phyloP scores from a whole-genome alignment of 2,113 vertebrate species.

The Dipodomys merriami region DNA sequence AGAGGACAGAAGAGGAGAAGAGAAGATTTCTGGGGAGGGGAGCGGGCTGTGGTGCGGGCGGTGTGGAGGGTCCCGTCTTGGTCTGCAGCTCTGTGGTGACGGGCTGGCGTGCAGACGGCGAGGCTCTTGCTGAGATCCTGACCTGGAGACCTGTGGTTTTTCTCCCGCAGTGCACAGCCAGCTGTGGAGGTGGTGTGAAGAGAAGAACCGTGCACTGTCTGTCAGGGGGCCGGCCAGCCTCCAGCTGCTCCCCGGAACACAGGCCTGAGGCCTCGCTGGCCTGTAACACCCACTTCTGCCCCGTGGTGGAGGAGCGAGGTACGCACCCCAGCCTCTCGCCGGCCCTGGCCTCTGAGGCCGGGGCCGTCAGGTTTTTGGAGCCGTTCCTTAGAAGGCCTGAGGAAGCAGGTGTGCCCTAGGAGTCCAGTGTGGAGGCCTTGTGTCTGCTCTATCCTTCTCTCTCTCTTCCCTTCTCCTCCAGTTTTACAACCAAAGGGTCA shows the following conservation, averaged over 20 bases:
- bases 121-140: too few species aligned
- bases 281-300: constrained; percentile 93
- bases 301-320: constrained; percentile 88
- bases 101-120: too few species aligned
- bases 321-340: background rate
- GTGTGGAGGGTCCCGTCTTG: too few species aligned
- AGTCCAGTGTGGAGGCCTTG: background rate
- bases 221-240: constrained; percentile 80
- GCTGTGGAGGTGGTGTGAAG: constrained; percentile 92
- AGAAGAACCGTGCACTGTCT: constrained; percentile 89
- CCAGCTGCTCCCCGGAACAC: constrained; percentile 83
- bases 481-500: background rate
- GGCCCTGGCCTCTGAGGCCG: fast-evolving
- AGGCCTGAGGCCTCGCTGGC: constrained; percentile 88
- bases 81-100: too few species aligned
- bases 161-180: constrained; percentile 88
- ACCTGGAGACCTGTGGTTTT: background rate
- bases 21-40: too few species aligned
- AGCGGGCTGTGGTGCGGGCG: too few species aligned
- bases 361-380: fast-evolving
- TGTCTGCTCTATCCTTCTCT: fast-evolving
- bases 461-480: background rate
- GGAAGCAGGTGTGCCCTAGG: fast-evolving
- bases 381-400: background rate
- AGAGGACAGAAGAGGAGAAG: too few species aligned